A percentile compares a stretch with the other conserved stretches of the same genome.
Conservation (phyloP, 2,888 invertebrate species). For the Dusona sp. region DNA sequence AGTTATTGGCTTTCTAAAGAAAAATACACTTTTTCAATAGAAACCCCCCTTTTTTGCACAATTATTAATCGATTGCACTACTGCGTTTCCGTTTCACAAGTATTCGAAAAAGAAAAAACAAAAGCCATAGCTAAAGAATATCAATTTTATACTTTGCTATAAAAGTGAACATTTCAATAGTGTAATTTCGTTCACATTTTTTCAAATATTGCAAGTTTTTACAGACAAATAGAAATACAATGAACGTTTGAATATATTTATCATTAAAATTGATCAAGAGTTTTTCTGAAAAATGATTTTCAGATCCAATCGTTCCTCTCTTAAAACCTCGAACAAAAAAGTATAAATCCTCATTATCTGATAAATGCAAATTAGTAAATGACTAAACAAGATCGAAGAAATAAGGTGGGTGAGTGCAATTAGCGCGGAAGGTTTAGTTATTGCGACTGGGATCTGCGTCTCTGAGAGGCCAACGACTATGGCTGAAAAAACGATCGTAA, state of each 20-base stretch:
- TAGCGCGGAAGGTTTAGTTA: constrained; percentile 1
- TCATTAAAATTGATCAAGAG: neutral
- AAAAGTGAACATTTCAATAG: neutral
- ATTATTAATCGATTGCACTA: neutral
- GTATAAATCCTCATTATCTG: neutral
- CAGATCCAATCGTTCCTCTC: neutral
- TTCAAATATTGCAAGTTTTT: neutral
- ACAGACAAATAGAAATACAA: neutral
- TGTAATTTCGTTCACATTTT: neutral
- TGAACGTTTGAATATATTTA: neutral
- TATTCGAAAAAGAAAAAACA: neutral
- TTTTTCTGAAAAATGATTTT: neutral
- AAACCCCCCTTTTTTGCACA: neutral
- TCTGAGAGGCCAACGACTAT: neutral
- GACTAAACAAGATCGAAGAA: neutral
- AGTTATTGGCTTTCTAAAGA: constrained; percentile 34
- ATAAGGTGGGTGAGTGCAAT: neutral
- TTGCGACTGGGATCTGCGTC: constrained; percentile 1
- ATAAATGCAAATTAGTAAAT: constrained; percentile 8
- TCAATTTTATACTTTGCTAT: neutral
- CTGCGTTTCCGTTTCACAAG: neutral
- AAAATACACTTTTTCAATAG: neutral
- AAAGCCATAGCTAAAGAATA: neutral
- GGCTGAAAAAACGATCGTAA: constrained; percentile 4
- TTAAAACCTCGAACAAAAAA: neutral